Percentiles rank a stretch among this genome's conserved stretches.
phyloP scores from a whole-genome alignment of 2,113 vertebrate genomes.

The Psophia crepitans region DNA sequence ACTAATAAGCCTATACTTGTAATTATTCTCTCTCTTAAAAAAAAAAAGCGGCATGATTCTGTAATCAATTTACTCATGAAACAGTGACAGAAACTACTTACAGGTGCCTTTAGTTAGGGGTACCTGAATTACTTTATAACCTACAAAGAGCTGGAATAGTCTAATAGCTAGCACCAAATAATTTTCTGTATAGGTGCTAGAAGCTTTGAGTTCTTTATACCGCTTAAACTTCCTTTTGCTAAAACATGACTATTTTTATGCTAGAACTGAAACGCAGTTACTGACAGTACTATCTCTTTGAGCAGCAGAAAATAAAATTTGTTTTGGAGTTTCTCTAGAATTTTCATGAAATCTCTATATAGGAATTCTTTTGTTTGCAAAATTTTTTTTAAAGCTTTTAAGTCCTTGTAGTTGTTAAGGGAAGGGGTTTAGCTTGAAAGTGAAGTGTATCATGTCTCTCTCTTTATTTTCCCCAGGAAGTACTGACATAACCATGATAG shows the following conservation, averaged over 20 bases:
- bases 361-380: background rate
- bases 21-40: background rate
- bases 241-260: background rate
- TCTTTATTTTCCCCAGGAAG: constrained; percentile 54
- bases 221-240: background rate
- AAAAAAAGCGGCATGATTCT: rapidly evolving
- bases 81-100: background rate
- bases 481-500: constrained; percentile 83
- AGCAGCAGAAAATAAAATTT: background rate
- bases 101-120: background rate
- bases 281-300: background rate
- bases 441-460: background rate
- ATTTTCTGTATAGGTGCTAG: background rate
- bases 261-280: background rate
- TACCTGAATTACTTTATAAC: background rate
- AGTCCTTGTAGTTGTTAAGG: background rate
- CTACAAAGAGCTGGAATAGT: background rate
- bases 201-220: background rate
- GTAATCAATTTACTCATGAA: background rate
- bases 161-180: background rate
- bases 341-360: background rate
- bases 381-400: background rate
- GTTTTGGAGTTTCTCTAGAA: background rate
- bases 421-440: background rate
- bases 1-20: background rate